phyloP scores from a whole-genome alignment of 2,113 vertebrate genomes.

The Xiphophorus hellerii region DNA sequence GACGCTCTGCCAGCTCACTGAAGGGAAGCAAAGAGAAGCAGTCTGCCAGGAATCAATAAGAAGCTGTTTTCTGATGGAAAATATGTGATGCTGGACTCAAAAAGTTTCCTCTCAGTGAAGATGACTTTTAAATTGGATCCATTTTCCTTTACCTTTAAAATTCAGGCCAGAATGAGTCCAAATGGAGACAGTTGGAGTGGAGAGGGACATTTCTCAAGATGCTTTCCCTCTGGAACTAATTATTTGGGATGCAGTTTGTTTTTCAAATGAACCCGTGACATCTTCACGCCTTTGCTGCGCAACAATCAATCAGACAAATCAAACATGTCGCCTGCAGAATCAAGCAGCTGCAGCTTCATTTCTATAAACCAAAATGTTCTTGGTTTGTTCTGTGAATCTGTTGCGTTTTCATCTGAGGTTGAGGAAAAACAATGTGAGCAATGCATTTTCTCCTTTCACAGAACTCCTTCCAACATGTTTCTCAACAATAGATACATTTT shows the following conservation, averaged over 20 bases:
- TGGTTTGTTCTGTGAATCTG: background rate
- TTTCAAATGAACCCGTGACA: conserved; percentile 24
- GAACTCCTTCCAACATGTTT: no score
- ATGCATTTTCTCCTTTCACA: no score
- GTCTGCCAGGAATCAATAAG: background rate
- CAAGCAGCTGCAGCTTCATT: conserved; percentile 9
- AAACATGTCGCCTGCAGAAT: background rate
- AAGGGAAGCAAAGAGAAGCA: background rate
- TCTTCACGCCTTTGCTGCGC: conserved; percentile 7
- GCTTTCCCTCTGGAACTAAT: conserved; percentile 32
- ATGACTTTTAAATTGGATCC: background rate
- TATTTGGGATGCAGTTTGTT: conserved; percentile 39
- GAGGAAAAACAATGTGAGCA: no score
- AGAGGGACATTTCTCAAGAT: conserved; percentile 7
- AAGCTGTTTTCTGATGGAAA: background rate
- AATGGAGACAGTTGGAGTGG: background rate
- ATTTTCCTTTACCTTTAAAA: conserved; percentile 14
- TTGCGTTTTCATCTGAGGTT: background rate
- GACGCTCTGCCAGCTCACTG: background rate
- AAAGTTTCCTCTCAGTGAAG: background rate
- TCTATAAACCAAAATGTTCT: conserved; percentile 13
- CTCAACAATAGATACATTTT: no score
- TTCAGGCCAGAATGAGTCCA: conserved; percentile 1
- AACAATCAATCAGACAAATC: conserved; percentile 20
- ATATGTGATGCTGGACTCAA: background rate